Percentiles rank a stretch among this genome's conserved stretches.
Evolutionary conservation across 2,113 vertebrate species (phyloP).

Genomic region (Euleptes europaea): DNA sequence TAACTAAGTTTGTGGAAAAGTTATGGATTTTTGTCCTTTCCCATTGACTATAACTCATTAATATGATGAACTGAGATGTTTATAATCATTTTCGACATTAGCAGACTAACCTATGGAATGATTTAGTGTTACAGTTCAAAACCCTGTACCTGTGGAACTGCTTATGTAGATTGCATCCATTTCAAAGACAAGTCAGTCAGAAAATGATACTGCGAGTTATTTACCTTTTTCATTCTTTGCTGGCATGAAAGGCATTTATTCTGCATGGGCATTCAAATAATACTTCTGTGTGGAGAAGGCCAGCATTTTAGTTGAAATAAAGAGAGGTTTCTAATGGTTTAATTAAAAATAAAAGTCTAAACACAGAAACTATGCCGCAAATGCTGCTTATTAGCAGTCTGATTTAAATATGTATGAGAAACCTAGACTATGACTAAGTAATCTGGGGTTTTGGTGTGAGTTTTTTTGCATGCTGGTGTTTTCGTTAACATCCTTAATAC

Average conservation of each 20-base stretch:
- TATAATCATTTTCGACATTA: constrained; percentile 70
- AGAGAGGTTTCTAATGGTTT: constrained; percentile 61
- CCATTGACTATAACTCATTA: constrained; percentile 80
- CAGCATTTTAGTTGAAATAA: constrained; percentile 60
- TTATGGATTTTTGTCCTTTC: constrained; percentile 81
- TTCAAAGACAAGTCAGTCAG: constrained; percentile 81
- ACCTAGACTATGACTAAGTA: constrained; percentile 34
- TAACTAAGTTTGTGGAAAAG: constrained; percentile 86
- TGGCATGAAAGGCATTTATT: constrained; percentile 76
- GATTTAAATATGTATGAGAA: constrained; percentile 53
- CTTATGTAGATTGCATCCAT: constrained; percentile 67
- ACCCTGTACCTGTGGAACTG: constrained; percentile 55
- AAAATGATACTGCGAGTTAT: constrained; percentile 77
- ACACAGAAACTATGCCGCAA: constrained; percentile 54
- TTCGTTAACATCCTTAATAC: background rate
- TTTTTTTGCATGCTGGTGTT: constrained; percentile 14
- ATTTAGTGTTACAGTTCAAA: constrained; percentile 63
- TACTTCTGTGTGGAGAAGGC: constrained; percentile 63
- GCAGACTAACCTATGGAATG: constrained; percentile 43
- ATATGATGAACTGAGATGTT: constrained; percentile 71
- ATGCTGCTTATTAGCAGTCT: constrained; percentile 38
- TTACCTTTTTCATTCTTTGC: constrained; percentile 78
- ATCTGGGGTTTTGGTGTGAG: constrained; percentile 31
- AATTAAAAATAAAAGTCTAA: constrained; percentile 50
- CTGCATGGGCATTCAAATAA: constrained; percentile 75